Base-by-base conservation (phyloP, 2,888 invertebrate genomes). In the Rapana venosa region DNA sequence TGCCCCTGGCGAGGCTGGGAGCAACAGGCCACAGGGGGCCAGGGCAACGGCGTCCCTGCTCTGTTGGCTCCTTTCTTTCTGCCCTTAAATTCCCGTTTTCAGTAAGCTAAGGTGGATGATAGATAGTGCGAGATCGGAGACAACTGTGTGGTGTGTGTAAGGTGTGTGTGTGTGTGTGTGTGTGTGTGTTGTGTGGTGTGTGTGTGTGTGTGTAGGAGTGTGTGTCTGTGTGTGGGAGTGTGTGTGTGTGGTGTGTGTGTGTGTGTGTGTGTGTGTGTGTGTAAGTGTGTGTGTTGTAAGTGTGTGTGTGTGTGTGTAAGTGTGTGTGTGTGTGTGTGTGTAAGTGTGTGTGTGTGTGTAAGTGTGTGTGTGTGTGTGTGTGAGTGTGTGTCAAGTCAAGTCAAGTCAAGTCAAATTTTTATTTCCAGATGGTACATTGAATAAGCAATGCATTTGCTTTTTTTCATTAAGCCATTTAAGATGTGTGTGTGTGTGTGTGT, bases 161-260 rank as follows among this genome's bases (percentile, higher is more conserved):
- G n/a, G 35, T 83, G 83, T 83, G 79, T 79, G 79, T 79, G 79
- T 79, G 79, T 79, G 79, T 79, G 79, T 79, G 79, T 22, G 79
- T 22, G 2, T 79, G 79, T 79, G 79, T 79, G 79, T n/a, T 79
- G 79, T 79, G 79, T 79, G 79, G 6, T n/a, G 79, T 79, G 79
- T 79, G 79, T 79, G 79, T 79, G 79, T 79, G 79, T 79, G 79
- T 79, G 79, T 79, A n/a, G 6, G 79, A 13, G 79, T 79, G 79
- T 79, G 79, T 79, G 79, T 79, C 13, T 79, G 79, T 79, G 79
- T 79, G 79, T 79, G 79, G 6, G 79, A 13, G 79, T 77, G 77
- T 77, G 77, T 77, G 77, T 77, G 36, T 36, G 83, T 83, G 35
- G 83, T 36, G 35, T 83, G 83, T 83, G 79, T 79, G 79, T 79